These are phyloP conservation scores for Tridacna crocea DNA, from an alignment of 2,888 invertebrate species.

Conservation along the genomic window DNA sequence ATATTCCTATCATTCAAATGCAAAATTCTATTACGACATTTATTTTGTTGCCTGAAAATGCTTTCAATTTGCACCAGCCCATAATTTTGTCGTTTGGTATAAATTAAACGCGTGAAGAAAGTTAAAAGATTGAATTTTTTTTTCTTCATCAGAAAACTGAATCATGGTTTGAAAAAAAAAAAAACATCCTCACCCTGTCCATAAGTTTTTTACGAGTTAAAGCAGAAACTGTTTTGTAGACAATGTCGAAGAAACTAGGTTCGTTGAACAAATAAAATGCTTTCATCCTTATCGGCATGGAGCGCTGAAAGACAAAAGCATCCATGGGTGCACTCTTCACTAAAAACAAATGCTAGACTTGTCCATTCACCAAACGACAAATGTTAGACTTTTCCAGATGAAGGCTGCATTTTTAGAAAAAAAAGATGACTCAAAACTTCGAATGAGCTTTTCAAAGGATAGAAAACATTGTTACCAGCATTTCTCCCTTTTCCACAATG, in stretches of 20 bases:
- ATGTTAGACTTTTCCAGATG: not conserved
- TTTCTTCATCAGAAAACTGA: too few relatives aligned
- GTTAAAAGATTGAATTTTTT: too few relatives aligned
- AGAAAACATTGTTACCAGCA: too few relatives aligned
- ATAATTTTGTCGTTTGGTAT: too few relatives aligned
- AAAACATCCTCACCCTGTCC: not conserved
- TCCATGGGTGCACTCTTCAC: not conserved
- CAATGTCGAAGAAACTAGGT: slow-evolving; percentile 55
- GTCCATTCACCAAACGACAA: not conserved
- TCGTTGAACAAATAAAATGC: slow-evolving; percentile 57
- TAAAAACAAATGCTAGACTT: not conserved
- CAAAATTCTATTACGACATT: too few relatives aligned
- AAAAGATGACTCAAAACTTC: not conserved
- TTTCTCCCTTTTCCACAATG: too few relatives aligned
- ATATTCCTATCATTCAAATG: too few relatives aligned
- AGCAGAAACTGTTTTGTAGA: slow-evolving; percentile 44
- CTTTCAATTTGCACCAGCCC: too few relatives aligned
- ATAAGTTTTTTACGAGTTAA: slow-evolving; percentile 32
- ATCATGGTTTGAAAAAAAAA: too few relatives aligned
- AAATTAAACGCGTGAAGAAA: too few relatives aligned
- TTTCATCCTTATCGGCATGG: slow-evolving; percentile 58
- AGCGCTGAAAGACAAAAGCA: slow-evolving; percentile 43
- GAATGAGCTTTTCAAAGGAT: not conserved
- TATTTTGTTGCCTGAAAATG: too few relatives aligned
- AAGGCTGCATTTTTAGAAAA: not conserved